Evolutionary conservation across 2,888 invertebrate species (phyloP).

Genomic region (Formica aserva): DNA sequence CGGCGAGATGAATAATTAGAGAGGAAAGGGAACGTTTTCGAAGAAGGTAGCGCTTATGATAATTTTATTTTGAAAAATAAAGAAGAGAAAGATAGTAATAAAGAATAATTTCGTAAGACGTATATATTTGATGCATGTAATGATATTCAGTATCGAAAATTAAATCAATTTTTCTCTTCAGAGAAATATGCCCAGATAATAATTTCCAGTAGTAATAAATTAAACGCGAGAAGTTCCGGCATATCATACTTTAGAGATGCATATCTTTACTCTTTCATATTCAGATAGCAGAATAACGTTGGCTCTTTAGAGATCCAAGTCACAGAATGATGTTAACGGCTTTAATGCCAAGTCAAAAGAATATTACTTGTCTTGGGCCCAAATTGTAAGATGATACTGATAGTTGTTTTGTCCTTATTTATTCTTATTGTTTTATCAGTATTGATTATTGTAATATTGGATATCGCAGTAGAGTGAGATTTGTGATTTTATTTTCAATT

Average conservation of each 20-base stretch:
- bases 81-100: background rate
- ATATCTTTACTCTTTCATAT: background rate
- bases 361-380: background rate
- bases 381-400: background rate
- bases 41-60: background rate
- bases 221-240: background rate
- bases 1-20: background rate
- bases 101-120: background rate
- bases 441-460: background rate
- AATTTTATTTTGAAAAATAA: background rate
- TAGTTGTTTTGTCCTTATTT: background rate
- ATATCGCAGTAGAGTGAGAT: background rate
- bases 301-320: background rate
- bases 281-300: background rate
- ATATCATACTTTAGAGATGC: background rate
- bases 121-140: background rate
- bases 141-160: background rate
- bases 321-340: background rate
- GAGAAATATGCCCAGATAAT: background rate
- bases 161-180: background rate
- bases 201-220: background rate
- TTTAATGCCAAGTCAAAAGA: background rate
- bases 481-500: slow-evolving; percentile 19
- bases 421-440: background rate
- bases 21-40: too few relatives aligned